Conservation (phyloP, 1,140 invertebrate genomes). For the Bombus breviceps region DNA sequence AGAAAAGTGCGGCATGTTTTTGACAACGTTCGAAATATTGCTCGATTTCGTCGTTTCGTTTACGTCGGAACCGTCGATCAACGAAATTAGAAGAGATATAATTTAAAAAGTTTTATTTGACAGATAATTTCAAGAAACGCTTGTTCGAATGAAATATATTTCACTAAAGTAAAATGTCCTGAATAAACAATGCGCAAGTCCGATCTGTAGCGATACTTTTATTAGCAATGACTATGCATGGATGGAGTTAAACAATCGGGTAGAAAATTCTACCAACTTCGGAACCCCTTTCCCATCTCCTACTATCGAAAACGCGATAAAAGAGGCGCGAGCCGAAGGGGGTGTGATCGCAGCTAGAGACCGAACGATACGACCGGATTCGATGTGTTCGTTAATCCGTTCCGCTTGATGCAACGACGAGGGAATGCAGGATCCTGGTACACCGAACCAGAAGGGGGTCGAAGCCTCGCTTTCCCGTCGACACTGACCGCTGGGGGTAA, state of each 20-base stretch:
- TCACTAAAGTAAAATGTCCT: accelerated
- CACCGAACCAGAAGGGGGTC: slow-evolving; percentile 37
- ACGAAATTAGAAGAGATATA: too few species aligned
- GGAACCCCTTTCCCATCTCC: not conserved
- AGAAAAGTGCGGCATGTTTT: not conserved
- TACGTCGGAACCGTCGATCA: too few species aligned
- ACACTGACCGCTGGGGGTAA: slow-evolving; percentile 78
- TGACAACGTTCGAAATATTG: not conserved
- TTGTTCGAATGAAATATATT: too few species aligned
- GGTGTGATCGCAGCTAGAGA: not conserved
- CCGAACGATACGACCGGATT: not conserved
- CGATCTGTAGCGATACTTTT: too few species aligned
- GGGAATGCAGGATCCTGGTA: slow-evolving; percentile 32
- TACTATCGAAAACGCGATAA: not conserved
- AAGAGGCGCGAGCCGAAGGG: not conserved
- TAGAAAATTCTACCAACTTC: not conserved
- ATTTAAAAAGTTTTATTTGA: too few species aligned
- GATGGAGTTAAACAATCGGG: not conserved
- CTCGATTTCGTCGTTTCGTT: too few species aligned
- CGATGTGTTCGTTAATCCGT: slow-evolving; percentile 58
- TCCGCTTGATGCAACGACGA: slow-evolving; percentile 48
- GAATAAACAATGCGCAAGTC: too few species aligned
- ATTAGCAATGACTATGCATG: accelerated
- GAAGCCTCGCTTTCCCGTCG: slow-evolving; percentile 63
- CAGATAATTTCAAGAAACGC: too few species aligned